Evolutionary conservation across 2,888 invertebrate genomes (phyloP), one percentile per base, ranked within the genome.

Genomic region (Acrobasis suavella): DNA sequence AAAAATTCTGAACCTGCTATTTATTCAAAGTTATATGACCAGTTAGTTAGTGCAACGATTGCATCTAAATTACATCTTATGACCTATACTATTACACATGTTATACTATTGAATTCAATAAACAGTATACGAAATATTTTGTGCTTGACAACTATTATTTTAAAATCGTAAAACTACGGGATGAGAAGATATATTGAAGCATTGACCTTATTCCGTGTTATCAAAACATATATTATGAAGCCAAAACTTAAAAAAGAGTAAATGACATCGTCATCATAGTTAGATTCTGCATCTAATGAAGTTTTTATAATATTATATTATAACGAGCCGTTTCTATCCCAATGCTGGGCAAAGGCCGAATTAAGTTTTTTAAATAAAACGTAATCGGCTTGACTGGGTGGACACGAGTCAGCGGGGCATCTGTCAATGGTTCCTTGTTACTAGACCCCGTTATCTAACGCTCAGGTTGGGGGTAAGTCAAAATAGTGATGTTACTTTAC

Each of bases 81-180:
- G 78, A 79, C 69, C 76, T 84, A 85, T 72, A 67, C 78, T 82
- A 83, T 69, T 73, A 85, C 80, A 84, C 78, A 69, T 77, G 77
- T 72, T n/a, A 77, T 71, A 68, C 73, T 64, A 82, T 77, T 73
- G 70, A 73, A 78, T 76, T 72, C 69, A 77, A 70, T 70, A 72
- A 73, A 76, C 66, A 70, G 76, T 75, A 72, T 70, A 76, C 69
- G 70, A 78, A 82, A 80, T 73, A 64, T 72, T 39, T 80, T 72
- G 83, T 83, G 81, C 77, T 78, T 75, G 69, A 82, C 82, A 78
- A 77, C 74, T 77, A 76, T 70, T 68, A 69, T 67, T 66, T 73
- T 69, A 69, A 74, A 67, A 73, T 72, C 67, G 54, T 65, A 73
- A 71, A 39, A 65, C 65, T 69, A 72, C 65, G 64, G 74, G 67